phyloP scores from a whole-genome alignment of 2,797 vertebrate species.

The Gymnothorax reevesii region DNA sequence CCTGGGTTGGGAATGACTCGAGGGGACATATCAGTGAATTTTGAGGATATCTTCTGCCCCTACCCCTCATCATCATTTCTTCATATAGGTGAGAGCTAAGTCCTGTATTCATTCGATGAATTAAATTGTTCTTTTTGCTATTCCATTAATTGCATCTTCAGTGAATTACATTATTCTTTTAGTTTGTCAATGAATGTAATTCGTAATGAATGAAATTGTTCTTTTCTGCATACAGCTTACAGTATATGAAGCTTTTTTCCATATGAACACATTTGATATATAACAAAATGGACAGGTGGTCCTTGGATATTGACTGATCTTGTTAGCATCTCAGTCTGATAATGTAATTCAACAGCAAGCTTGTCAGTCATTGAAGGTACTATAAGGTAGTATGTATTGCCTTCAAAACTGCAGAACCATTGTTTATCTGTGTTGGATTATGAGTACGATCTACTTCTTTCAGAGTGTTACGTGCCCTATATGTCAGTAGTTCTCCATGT shows the following conservation, averaged over 20 bases:
- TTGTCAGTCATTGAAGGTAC: not conserved
- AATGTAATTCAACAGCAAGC: not conserved
- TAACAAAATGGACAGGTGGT: not conserved
- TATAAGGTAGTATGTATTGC: not conserved
- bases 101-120: not conserved
- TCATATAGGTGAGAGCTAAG: constrained; percentile 63
- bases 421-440: not conserved
- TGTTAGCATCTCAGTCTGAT: not conserved
- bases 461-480: not conserved
- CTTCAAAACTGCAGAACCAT: not conserved
- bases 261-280: not conserved
- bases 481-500: too few species aligned
- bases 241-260: too few species aligned
- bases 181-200: too few species aligned
- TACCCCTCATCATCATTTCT: constrained; percentile 63
- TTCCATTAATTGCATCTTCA: not conserved
- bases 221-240: not conserved
- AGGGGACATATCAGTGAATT: constrained; percentile 55
- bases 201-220: not conserved
- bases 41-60: constrained; percentile 65
- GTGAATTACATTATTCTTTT: not conserved
- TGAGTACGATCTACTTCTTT: not conserved
- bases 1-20: constrained; percentile 39
- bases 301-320: not conserved
- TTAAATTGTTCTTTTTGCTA: not conserved